Percentiles rank a stretch among this genome's conserved stretches.
These are phyloP conservation scores for Caenorhabditis imperialis DNA, from an alignment of 2,888 invertebrate species.

Conservation along the genomic window DNA sequence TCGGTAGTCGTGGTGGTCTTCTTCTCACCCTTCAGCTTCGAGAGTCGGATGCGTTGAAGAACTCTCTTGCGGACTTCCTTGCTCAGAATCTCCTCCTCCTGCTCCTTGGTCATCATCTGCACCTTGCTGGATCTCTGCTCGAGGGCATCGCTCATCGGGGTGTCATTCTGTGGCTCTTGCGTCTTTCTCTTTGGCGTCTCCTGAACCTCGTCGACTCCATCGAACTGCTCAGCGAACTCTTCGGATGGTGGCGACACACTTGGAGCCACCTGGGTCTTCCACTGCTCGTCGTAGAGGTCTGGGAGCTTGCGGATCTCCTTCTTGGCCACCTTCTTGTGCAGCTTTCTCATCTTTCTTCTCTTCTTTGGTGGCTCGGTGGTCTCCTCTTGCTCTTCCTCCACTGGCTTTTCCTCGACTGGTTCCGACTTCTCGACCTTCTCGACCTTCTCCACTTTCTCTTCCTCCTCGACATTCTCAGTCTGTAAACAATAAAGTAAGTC, in stretches of 20 bases:
- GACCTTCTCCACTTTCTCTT: slow-evolving; percentile 12
- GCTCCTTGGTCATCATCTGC: slow-evolving; percentile 37
- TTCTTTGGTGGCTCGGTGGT: slow-evolving; percentile 40
- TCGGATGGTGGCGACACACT: slow-evolving; percentile 49
- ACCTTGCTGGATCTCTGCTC: slow-evolving; percentile 39
- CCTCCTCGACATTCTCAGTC: slow-evolving; percentile 13
- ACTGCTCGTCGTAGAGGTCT: slow-evolving; percentile 49
- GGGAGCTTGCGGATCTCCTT: slow-evolving; percentile 47
- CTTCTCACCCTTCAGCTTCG: slow-evolving; percentile 22
- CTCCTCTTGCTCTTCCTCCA: slow-evolving; percentile 10
- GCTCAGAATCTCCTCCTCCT: slow-evolving; percentile 40
- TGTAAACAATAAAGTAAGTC: slow-evolving; percentile 6
- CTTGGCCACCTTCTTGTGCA: slow-evolving; percentile 27
- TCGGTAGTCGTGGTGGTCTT: neutral
- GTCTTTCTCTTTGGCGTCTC: slow-evolving; percentile 21
- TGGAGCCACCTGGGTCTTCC: slow-evolving; percentile 49
- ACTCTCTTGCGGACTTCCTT: slow-evolving; percentile 47
- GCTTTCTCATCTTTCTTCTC: slow-evolving; percentile 38
- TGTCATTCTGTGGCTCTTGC: slow-evolving; percentile 44
- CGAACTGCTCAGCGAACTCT: slow-evolving; percentile 48
- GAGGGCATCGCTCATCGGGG: slow-evolving; percentile 44
- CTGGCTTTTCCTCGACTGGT: slow-evolving; percentile 8
- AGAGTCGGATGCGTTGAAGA: slow-evolving; percentile 30
- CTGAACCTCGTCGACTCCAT: slow-evolving; percentile 46
- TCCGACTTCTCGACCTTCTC: no score